Base-by-base conservation (phyloP, 1,140 invertebrate species). In the Nilaparvata lugens region DNA sequence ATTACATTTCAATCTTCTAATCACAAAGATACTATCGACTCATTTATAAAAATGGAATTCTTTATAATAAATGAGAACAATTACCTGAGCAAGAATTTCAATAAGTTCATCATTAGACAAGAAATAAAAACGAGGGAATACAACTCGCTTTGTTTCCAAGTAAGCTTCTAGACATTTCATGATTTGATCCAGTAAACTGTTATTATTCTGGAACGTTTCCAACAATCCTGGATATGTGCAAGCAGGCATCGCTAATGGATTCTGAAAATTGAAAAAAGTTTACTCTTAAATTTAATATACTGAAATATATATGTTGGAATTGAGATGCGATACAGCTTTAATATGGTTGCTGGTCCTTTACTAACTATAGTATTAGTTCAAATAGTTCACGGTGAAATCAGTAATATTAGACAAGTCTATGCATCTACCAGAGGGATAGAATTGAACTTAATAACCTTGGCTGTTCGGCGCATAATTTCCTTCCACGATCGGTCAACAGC, bases 91-190 rank as follows among this genome's bases (percentile, higher is more conserved):
- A 52, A 97, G 77, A 67, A 96, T 95, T 76, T 96, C 93, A 28
- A 97, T 76, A 16, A 97, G 75, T 70, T 96, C 93, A 66, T 95
- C 92, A 73, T 97, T 96, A 0, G 93, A 96, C 21, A 97, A 75
- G 73, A 97, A 97, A 75, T 95, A 97, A 75, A 97, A 90, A 65
- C 93, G 76, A 21, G 93, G 92, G 74, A 95, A 97, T 6, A 88
- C 88, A 2, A 95, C 83, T 51, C 93, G 79, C 71, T 96, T 95
- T 16, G 90, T 91, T 74, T 96, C 87, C 52, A 91, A 71, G 70
- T 90, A 91, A 0, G 85, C 85, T 69, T 89, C 87, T 6, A 89
- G 73, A 56, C 86, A 89, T 67, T 92, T 91, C 74, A 91, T 81
- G 51, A 91, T 89, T 67, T 86, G 81, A 67, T 89, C 91, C 6